Base-by-base conservation (phyloP, 2,113 vertebrate genomes). In the Perca fluviatilis region DNA sequence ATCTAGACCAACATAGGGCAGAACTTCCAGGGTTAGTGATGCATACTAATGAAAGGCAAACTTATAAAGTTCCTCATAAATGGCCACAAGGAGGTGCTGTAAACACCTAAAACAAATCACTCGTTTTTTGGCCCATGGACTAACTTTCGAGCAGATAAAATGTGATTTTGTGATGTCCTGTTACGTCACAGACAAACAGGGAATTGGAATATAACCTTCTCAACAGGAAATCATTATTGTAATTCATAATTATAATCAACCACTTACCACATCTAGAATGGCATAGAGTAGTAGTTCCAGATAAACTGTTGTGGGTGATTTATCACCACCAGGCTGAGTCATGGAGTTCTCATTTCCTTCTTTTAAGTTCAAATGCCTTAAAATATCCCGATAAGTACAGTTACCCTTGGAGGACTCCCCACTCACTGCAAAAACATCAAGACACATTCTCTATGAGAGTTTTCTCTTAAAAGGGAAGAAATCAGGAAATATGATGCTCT, bases 221-320 rank as follows among this genome's bases (percentile, higher is more conserved):
- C 1, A 1, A 25, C 46, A 19, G 27, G 13, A 43, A 64, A 46
- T 23, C 1, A 66, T 56, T 10, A 49, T 66, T 25, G 10, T 2
- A 3, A 10, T 25, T n/a, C 6, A 7, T n/a, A n/a, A 12, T 63
- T 12, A n/a, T 21, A 63, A 43, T 18, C 10, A 30, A 53, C 21
- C 21, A 78, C 90, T 84, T 47, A 91, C 93, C 92, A 94, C 83
- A 54, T 91, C 91, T 16, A 94, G 68, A 8, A 94, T 94, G 27
- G 86, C 87, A 13, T 84, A 84, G 2, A 93, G n/a, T 13, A 51
- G 46, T 0, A 91, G 7, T 0, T 89, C 74, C 58, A 94, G n/a
- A 0, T 27, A 1, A 0, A 94, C 63, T 0, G 23, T 1, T 0
- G 88, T 89, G 19, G 62, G 11, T 2, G 67, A 85, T 21, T 56